Evolutionary conservation across 1,140 invertebrate species (phyloP).

Genomic region (Halictus rubicundus): DNA sequence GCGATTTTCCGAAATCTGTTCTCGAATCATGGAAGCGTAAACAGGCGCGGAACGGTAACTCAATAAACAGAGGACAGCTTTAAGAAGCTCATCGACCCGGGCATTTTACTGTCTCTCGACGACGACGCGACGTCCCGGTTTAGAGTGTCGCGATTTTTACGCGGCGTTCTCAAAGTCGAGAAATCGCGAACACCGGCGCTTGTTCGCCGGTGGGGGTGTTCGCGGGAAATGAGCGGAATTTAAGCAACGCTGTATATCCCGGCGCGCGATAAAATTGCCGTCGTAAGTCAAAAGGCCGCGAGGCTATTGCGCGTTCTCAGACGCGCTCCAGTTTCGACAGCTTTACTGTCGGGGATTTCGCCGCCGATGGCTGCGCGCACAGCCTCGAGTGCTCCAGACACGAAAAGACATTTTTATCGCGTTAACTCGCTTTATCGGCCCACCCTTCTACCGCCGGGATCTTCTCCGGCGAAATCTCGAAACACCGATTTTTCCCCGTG

Average conservation of each 20-base stretch:
- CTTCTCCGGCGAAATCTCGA: not conserved
- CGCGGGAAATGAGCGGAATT: slow-evolving; percentile 5
- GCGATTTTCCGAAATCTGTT: too few relatives aligned
- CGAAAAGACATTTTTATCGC: slow-evolving; percentile 37
- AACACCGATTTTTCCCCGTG: too few relatives aligned
- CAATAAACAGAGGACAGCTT: too few relatives aligned
- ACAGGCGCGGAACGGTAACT: too few relatives aligned
- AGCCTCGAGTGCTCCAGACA: slow-evolving; percentile 14
- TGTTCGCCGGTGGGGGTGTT: not conserved
- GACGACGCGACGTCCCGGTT: too few relatives aligned
- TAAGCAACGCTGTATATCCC: not conserved
- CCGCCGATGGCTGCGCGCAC: slow-evolving; percentile 5
- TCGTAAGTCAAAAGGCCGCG: slow-evolving; percentile 50
- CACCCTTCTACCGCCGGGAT: slow-evolving; percentile 15
- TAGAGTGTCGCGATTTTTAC: too few relatives aligned
- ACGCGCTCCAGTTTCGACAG: slow-evolving; percentile 47
- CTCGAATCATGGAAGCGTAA: too few relatives aligned
- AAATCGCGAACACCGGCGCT: not conserved
- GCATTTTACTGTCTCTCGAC: too few relatives aligned
- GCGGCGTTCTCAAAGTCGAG: not conserved
- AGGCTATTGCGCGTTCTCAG: slow-evolving; percentile 25
- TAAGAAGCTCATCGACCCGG: too few relatives aligned
- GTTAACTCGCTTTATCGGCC: slow-evolving; percentile 36
- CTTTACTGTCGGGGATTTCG: slow-evolving; percentile 43
- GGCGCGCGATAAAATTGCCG: slow-evolving; percentile 45